A percentile compares a stretch with the other conserved stretches of the same genome.
These are phyloP conservation scores for Dicranocentrus wangi DNA, from an alignment of 2,888 invertebrate species.

Conservation along the genomic window DNA sequence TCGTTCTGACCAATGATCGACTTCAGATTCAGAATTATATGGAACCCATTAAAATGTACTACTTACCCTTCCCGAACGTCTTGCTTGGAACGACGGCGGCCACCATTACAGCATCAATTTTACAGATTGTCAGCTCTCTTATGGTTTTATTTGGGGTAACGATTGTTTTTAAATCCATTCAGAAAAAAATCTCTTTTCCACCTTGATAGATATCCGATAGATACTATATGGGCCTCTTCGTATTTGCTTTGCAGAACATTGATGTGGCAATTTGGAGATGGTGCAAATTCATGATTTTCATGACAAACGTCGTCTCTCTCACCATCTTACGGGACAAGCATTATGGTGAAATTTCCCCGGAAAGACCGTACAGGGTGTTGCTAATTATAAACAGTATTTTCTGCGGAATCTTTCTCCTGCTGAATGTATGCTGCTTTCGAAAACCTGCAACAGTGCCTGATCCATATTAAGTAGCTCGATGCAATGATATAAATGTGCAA, in stretches of 20 bases:
- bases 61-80: constrained; percentile 18
- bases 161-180: neutral
- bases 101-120: constrained; percentile 30
- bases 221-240: neutral
- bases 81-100: constrained; percentile 38
- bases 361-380: neutral
- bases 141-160: constrained; percentile 56
- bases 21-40: constrained; percentile 46
- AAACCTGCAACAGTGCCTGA: too few species aligned
- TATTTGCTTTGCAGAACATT: constrained; percentile 40
- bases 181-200: too few species aligned
- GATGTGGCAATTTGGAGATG: constrained; percentile 44
- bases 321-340: neutral
- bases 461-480: too few species aligned
- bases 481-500: too few species aligned
- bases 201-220: too few species aligned
- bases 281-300: constrained; percentile 39
- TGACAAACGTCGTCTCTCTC: constrained; percentile 21
- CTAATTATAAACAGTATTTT: constrained; percentile 17
- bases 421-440: too few species aligned
- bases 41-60: neutral
- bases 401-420: neutral
- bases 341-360: neutral
- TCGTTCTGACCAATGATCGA: constrained; percentile 32
- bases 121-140: constrained; percentile 41